Evolutionary conservation across 2,888 invertebrate genomes (phyloP).

Genomic region (Cheilosia pagana): DNA sequence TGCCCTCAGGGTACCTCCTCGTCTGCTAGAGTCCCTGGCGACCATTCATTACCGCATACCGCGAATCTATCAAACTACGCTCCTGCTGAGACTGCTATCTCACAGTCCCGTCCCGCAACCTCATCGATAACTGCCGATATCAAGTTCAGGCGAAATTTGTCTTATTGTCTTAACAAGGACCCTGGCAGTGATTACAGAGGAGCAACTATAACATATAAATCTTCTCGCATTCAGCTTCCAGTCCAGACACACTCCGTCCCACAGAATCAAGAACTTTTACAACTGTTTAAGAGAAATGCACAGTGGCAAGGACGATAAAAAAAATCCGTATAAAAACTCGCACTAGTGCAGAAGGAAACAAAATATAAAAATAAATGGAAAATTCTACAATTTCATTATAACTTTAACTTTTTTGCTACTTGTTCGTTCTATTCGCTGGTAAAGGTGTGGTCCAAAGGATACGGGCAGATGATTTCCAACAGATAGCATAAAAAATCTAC

Average conservation of each 20-base stretch:
- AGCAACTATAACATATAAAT: conserved; percentile 47
- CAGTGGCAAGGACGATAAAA: conserved; percentile 2
- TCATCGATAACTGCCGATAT: conserved; percentile 59
- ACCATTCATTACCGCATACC: conserved; percentile 54
- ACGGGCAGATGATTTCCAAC: conserved; percentile 47
- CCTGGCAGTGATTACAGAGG: conserved; percentile 49
- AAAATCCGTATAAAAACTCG: neutral
- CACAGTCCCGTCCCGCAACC: neutral
- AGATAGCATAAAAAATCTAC: conserved; percentile 33
- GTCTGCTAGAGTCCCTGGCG: conserved; percentile 24
- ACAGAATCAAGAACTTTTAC: conserved; percentile 40
- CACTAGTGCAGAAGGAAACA: conserved; percentile 19
- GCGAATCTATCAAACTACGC: conserved; percentile 52
- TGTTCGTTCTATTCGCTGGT: neutral
- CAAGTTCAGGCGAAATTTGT: conserved; percentile 53
- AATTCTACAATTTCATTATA: conserved; percentile 73
- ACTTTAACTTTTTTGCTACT: conserved; percentile 63
- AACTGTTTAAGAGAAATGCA: conserved; percentile 46
- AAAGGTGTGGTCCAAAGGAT: conserved; percentile 15
- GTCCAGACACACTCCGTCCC: conserved; percentile 53
- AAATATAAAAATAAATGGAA: conserved; percentile 39
- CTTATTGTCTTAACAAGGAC: conserved; percentile 58
- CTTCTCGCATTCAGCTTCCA: conserved; percentile 38
- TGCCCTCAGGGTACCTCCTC: neutral
- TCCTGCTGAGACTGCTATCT: neutral